Base-by-base conservation (phyloP, 2,113 vertebrate species). In the Hystrix brachyura region DNA sequence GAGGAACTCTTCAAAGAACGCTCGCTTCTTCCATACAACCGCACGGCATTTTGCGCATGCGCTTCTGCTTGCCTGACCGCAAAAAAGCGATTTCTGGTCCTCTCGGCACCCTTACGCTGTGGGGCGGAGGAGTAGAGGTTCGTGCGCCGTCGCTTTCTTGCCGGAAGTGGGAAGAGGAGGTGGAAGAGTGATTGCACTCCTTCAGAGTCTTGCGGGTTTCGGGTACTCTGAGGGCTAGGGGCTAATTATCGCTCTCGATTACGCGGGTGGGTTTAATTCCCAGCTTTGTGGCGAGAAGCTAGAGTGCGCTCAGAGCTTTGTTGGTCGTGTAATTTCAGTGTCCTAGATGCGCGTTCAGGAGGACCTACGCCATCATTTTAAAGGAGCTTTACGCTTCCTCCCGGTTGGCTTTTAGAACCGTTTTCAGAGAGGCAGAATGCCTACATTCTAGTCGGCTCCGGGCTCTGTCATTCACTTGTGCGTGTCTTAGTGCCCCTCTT, bases 91-190 rank as follows among this genome's bases (percentile, higher is more conserved):
- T 8, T 80, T 92, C 18, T 89, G 0, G 53, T 78, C 92, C 25
- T 96, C 80, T 97, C 96, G 96, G 93, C 76, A 92, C 57, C 95
- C 96, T 1, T 98, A 97, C 62, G 1, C 60, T 7, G 55, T 12
- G 4, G 21, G 9, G 69, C 21, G 7, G 29, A 0, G 0, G 43
- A 0, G 34, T 21, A 25, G 18, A 29, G 7, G 23, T 79, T 92
- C 55, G 60, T 3, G 46, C 2, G 29, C 25, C 48, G 0, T 21
- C 15, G 1, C 62, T 1, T 64, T 71, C 23, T 59, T 32, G n/a
- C 59, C 46, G 92, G 84, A 88, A 87, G 55, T 71, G 65, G 48
- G 2, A 25, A 60, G 34, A 27, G 17, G 10, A 2, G 2, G 7
- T 17, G 43, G 4, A 0, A 5, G 48, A 6, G 11, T 29, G 29